A percentile compares a stretch with the other conserved stretches of the same genome.
Evolutionary conservation across 2,797 vertebrate genomes (phyloP).

Genomic region (Pseudocheirus occidentalis): DNA sequence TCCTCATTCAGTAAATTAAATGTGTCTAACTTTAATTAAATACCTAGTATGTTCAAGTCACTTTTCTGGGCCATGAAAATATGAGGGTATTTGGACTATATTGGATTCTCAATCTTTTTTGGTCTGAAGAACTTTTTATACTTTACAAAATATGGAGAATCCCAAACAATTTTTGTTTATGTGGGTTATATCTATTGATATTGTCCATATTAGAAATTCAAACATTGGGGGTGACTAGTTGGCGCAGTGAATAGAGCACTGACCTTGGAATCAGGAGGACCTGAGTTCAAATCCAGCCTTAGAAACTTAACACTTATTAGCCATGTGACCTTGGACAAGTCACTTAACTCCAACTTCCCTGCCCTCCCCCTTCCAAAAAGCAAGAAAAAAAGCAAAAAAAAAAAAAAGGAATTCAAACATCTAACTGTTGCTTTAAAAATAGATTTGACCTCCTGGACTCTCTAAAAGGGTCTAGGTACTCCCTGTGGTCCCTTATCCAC

Average conservation of each 20-base stretch:
- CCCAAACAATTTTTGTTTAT: not conserved
- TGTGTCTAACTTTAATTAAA: too few relatives aligned
- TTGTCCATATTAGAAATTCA: not conserved
- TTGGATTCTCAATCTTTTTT: not conserved
- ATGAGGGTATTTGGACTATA: not conserved
- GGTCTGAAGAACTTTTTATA: too few relatives aligned
- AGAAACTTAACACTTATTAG: too few relatives aligned
- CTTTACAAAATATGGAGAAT: not conserved
- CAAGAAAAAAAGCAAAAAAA: too few relatives aligned
- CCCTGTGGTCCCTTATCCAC: not conserved
- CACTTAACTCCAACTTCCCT: too few relatives aligned
- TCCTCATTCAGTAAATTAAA: not conserved
- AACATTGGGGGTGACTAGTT: not conserved
- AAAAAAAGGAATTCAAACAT: too few relatives aligned
- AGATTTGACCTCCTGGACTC: not conserved
- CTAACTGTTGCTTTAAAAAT: not conserved
- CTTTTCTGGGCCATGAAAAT: not conserved
- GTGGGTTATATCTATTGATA: not conserved
- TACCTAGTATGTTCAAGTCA: too few relatives aligned
- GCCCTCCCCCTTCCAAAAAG: too few relatives aligned
- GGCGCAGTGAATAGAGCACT: too few relatives aligned
- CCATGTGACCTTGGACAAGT: too few relatives aligned
- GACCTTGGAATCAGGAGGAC: too few relatives aligned
- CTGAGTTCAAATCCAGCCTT: too few relatives aligned
- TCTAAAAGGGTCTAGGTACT: not conserved